phyloP scores from a whole-genome alignment of 2,113 vertebrate species.

The Silurus asotus region DNA sequence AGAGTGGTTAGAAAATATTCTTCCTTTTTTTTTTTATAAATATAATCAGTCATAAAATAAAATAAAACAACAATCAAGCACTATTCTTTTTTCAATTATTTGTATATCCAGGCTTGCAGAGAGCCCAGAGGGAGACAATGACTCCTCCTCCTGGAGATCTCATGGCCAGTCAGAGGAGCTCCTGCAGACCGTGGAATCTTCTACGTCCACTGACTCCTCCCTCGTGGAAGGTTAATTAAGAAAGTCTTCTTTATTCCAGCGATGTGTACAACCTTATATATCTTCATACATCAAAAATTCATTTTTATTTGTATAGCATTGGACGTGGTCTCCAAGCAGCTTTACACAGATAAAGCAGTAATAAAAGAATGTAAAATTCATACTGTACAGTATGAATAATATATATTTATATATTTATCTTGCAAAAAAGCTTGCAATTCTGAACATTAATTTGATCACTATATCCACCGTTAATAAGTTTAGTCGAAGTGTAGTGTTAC shows the following conservation, averaged over 20 bases:
- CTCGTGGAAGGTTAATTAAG: constrained; percentile 79
- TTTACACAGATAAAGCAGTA: too few species aligned
- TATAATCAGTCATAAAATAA: background rate
- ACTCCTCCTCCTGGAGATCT: constrained; percentile 65
- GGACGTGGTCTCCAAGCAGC: too few species aligned
- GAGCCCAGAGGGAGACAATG: constrained; percentile 76
- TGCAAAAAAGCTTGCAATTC: background rate
- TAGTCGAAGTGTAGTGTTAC: background rate
- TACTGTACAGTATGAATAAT: background rate
- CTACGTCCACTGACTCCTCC: constrained; percentile 80
- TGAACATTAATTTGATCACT: background rate
- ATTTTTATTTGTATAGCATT: too few species aligned
- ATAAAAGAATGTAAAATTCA: too few species aligned
- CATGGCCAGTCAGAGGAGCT: constrained; percentile 82
- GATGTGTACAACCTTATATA: background rate
- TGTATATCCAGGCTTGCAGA: constrained; percentile 61
- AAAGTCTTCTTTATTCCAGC: background rate
- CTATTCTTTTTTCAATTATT: background rate
- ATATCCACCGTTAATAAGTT: background rate
- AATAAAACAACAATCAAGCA: background rate
- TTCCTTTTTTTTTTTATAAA: background rate
- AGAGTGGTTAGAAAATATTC: constrained; percentile 76
- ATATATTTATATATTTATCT: background rate
- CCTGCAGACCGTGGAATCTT: constrained; percentile 74
- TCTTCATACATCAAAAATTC: too few species aligned